Evolutionary conservation across 2,888 invertebrate species (phyloP).

Genomic region (Nebria brevicollis): DNA sequence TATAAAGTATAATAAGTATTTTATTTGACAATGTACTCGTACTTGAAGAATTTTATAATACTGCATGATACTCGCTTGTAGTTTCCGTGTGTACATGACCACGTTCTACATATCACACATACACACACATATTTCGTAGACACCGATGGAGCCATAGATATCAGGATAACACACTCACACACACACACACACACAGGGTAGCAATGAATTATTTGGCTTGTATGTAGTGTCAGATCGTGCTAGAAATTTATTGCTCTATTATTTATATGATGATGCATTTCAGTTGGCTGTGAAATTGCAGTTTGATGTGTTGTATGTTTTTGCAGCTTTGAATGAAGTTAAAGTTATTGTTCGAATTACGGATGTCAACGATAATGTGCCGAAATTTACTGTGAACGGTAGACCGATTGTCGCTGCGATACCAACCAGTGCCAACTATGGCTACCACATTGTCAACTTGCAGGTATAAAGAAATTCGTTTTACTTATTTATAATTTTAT

Average conservation of each 20-base stretch:
- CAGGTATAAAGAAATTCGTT: constrained; percentile 63
- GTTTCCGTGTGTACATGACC: not conserved
- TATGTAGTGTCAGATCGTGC: not conserved
- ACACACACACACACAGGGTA: not conserved
- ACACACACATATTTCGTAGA: not conserved
- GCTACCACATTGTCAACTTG: constrained; percentile 81
- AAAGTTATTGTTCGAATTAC: constrained; percentile 80
- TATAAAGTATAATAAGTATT: not conserved
- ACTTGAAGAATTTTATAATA: not conserved
- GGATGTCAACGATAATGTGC: constrained; percentile 86
- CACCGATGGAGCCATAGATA: not conserved
- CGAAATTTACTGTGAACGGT: constrained; percentile 78
- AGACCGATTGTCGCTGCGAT: constrained; percentile 85
- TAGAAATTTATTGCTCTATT: constrained; percentile 6
- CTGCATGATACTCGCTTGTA: not conserved
- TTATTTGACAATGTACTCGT: not conserved
- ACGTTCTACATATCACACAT: not conserved
- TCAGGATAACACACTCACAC: not conserved
- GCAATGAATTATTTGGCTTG: not conserved
- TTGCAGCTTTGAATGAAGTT: constrained; percentile 74
- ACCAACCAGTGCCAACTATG: constrained; percentile 82
- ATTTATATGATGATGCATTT: constrained; percentile 3
- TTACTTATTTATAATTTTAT: too few species aligned
- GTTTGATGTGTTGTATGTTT: constrained; percentile 16
- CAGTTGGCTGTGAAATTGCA: constrained; percentile 23